phyloP scores from a whole-genome alignment of 92 coral and sea anemone species.

The Porites rus region DNA sequence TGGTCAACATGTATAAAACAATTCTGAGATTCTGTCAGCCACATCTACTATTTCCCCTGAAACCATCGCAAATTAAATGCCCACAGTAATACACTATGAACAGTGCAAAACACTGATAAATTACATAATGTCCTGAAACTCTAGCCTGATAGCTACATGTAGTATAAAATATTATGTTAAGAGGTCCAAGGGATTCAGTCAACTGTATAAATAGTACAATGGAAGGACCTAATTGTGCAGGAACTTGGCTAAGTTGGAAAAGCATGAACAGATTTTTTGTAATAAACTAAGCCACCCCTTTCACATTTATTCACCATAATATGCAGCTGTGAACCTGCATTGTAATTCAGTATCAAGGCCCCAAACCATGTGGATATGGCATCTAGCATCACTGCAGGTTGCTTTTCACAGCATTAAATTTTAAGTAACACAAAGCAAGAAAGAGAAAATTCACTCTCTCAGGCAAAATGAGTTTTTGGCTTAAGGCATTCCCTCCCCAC shows the following conservation, averaged over 20 bases:
- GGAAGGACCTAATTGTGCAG: neutral
- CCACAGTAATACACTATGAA: neutral
- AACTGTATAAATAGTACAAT: too few relatives aligned
- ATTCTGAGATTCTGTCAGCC: neutral
- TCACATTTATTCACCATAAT: slow-evolving; percentile 5
- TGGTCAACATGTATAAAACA: neutral
- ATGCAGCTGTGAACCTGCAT: slow-evolving; percentile 34
- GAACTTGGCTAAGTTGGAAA: neutral
- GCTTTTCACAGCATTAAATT: slow-evolving; percentile 39
- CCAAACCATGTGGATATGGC: slow-evolving; percentile 17
- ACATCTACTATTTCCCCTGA: neutral
- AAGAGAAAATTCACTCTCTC: slow-evolving; percentile 17
- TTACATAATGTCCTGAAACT: neutral
- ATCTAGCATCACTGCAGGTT: slow-evolving; percentile 39
- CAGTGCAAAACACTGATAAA: neutral
- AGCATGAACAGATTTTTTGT: slow-evolving; percentile 16
- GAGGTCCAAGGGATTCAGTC: too few relatives aligned
- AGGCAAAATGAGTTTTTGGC: neutral
- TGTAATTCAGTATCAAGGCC: slow-evolving; percentile 13
- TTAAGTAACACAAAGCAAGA: slow-evolving; percentile 36
- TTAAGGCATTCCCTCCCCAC: neutral
- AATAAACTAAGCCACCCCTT: slow-evolving; percentile 20
- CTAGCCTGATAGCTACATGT: neutral
- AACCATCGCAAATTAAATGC: slow-evolving; percentile 5
- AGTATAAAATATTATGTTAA: too few relatives aligned